Conservation (phyloP, 2,888 invertebrate genomes). For the Eristalis intricaria region DNA sequence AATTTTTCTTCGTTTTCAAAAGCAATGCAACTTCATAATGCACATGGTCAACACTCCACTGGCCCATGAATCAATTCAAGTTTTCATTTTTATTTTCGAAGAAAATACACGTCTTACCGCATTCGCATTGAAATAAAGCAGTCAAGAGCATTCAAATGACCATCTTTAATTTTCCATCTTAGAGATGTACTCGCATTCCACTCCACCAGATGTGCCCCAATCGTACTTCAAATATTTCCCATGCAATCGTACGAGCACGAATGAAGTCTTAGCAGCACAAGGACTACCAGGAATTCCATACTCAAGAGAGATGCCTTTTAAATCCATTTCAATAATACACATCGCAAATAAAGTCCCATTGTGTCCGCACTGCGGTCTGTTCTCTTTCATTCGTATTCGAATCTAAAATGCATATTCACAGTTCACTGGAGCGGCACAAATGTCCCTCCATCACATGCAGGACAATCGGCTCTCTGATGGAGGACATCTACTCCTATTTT, state of each 20-base stretch:
- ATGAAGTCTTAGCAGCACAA: neutral
- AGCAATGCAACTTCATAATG: neutral
- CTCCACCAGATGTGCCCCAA: neutral
- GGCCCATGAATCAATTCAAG: neutral
- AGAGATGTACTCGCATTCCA: neutral
- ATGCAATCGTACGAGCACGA: neutral
- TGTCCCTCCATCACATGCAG: constrained; percentile 17
- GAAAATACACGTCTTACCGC: neutral
- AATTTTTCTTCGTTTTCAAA: neutral
- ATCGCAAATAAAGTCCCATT: constrained; percentile 27
- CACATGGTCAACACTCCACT: neutral
- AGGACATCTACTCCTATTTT: constrained; percentile 10
- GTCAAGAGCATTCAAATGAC: neutral
- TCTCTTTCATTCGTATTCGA: neutral
- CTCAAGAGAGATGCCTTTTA: neutral
- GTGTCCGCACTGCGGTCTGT: constrained; percentile 18
- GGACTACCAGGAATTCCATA: neutral
- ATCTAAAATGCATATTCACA: constrained; percentile 34
- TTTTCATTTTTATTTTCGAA: neutral
- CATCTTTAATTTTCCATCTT: neutral
- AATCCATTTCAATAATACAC: constrained; percentile 14
- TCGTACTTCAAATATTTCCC: neutral
- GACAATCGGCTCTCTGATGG: constrained; percentile 5
- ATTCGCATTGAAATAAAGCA: neutral
- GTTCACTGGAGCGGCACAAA: constrained; percentile 48